Evolutionary conservation across 2,797 vertebrate genomes (phyloP).

Genomic region (Cossypha polioptera): DNA sequence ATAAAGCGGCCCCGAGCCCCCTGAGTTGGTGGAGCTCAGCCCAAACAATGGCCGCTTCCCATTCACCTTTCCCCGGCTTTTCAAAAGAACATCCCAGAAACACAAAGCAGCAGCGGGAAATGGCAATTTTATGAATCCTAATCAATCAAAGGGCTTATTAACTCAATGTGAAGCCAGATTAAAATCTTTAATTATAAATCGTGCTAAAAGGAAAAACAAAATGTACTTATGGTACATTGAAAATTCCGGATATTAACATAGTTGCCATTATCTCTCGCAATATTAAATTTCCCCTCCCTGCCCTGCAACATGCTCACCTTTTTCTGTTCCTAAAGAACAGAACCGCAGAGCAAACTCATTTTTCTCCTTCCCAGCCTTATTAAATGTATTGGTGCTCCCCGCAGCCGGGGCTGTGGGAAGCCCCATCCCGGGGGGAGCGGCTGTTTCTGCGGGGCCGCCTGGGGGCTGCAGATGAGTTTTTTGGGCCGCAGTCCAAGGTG

Average conservation of each 20-base stretch:
- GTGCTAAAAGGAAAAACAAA: slow-evolving; percentile 85
- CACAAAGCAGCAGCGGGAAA: slow-evolving; percentile 83
- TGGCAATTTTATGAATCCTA: slow-evolving; percentile 86
- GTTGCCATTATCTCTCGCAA: slow-evolving; percentile 82
- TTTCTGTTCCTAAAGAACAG: slow-evolving; percentile 75
- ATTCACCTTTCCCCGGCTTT: slow-evolving; percentile 78
- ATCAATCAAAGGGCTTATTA: slow-evolving; percentile 88
- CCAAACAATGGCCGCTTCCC: slow-evolving; percentile 80
- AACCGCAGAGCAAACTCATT: slow-evolving; percentile 72
- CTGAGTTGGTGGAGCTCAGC: slow-evolving; percentile 75
- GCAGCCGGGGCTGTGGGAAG: slow-evolving; percentile 36
- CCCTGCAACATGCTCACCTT: slow-evolving; percentile 76
- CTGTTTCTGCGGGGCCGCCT: slow-evolving; percentile 59
- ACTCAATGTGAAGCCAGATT: slow-evolving; percentile 87
- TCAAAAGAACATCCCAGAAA: slow-evolving; percentile 80
- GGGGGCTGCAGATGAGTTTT: slow-evolving; percentile 6
- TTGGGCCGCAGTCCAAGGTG: slow-evolving; percentile 20
- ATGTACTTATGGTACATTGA: slow-evolving; percentile 82
- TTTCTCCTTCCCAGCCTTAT: slow-evolving; percentile 71
- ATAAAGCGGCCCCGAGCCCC: slow-evolving; percentile 67
- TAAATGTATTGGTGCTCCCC: slow-evolving; percentile 66
- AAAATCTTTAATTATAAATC: slow-evolving; percentile 89
- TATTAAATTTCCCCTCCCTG: slow-evolving; percentile 76
- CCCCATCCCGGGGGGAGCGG: slow-evolving; percentile 41
- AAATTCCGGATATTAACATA: slow-evolving; percentile 86